Base-by-base conservation (phyloP, 2,888 invertebrate species). In the Tribolium freemani region DNA sequence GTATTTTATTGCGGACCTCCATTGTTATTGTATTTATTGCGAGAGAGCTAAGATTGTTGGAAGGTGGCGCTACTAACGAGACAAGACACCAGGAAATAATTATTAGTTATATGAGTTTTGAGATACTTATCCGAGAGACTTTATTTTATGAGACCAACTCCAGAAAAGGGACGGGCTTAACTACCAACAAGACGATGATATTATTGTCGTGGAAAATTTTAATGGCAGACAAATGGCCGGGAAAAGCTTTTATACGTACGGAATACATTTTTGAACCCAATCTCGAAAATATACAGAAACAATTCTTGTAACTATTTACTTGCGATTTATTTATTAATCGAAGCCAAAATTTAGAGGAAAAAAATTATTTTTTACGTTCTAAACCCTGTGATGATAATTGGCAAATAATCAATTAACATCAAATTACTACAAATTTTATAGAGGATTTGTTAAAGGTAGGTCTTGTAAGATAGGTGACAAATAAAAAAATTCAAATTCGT, bases 21-120 rank as follows among this genome's bases (percentile, higher is more conserved):
- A 79, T 80, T 81, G 80, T 81, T 80, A 77, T 75, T 72, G 76
- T 77, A 76, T 77, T 77, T 74, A 72, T 72, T 69, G 69, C 69
- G 64, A 44, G 66, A 63, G 51, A 44, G 61, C 68, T 72, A 72
- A 72, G 67, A 72, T 72, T 72, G 72, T 50, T 72, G 50, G 67
- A 53, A 72, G 67, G 57, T 56, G 72, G 57, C 50, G 66, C 45
- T 67, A 58, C 56, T 66, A 58, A 60, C 63, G 45, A 56, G 46
- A 48, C 74, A 68, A 66, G 60, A 71, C 76, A 63, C 73, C 74
- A 76, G 78, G 77, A 78, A 78, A 78, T 78, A 76, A 79, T 78
- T 79, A 78, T 79, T 79, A 79, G 79, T 79, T 79, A 79, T 79
- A 78, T 72, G 78, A 79, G 76, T 79, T 79, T 78, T 78, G 78